phyloP scores from a whole-genome alignment of 92 coral and sea anemone species.

The Epizoanthus scotinus region DNA sequence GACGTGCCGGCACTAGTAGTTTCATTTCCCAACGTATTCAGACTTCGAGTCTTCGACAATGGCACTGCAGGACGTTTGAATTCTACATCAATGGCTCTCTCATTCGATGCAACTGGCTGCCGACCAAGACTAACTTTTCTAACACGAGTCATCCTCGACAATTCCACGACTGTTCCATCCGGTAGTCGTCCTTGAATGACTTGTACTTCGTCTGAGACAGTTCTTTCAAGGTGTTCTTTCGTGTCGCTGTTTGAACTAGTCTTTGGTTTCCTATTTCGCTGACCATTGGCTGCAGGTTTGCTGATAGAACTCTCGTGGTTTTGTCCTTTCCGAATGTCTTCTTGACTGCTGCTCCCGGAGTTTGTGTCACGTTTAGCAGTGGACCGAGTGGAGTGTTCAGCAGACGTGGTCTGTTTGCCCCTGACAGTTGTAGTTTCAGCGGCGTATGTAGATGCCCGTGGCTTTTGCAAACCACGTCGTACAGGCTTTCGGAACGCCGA shows the following conservation, averaged over 20 bases:
- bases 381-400: neutral
- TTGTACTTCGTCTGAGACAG: constrained; percentile 16
- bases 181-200: constrained; percentile 41
- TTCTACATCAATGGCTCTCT: constrained; percentile 43
- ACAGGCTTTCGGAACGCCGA: constrained; percentile 39
- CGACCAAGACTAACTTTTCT: constrained; percentile 33
- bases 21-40: constrained; percentile 1
- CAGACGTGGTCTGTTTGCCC: too few species aligned
- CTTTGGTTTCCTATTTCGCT: constrained; percentile 3
- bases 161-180: constrained; percentile 29
- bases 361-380: neutral
- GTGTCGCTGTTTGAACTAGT: neutral
- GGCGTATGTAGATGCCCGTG: neutral
- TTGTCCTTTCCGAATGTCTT: neutral
- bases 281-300: neutral
- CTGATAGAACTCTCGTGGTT: neutral
- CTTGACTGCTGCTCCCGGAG: neutral
- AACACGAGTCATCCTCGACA: constrained; percentile 32
- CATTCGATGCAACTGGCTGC: constrained; percentile 32
- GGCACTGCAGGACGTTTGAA: constrained; percentile 33
- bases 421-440: neutral
- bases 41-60: constrained; percentile 33
- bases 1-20: neutral
- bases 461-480: constrained; percentile 17
- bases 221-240: too few species aligned